A percentile compares a stretch with the other conserved stretches of the same genome.
Evolutionary conservation across 2,888 invertebrate species (phyloP).

Genomic region (Agonopterix arenella): DNA sequence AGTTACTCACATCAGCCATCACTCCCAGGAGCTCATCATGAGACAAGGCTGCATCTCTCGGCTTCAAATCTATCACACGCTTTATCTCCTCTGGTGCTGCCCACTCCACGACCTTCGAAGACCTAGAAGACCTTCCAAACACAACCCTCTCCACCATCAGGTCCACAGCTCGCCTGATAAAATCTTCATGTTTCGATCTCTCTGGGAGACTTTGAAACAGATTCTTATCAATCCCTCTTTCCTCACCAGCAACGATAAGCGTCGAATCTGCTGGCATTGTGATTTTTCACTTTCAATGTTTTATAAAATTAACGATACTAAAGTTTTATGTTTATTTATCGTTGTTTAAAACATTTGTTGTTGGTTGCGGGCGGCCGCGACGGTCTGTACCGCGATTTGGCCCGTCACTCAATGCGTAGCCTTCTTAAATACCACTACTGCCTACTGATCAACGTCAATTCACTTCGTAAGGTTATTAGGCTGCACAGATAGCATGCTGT

Average conservation of each 20-base stretch:
- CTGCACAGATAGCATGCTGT: not conserved
- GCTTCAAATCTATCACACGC: conserved; percentile 80
- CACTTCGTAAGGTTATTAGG: conserved; percentile 59
- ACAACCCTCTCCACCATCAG: conserved; percentile 85
- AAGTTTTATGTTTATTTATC: conserved; percentile 30
- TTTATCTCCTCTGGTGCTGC: conserved; percentile 84
- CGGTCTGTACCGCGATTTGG: conserved; percentile 49
- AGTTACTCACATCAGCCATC: conserved; percentile 80
- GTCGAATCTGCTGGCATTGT: conserved; percentile 69
- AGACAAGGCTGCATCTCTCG: conserved; percentile 75
- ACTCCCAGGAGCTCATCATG: conserved; percentile 82
- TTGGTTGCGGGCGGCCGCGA: conserved; percentile 52
- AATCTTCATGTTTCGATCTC: conserved; percentile 81
- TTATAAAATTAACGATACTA: conserved; percentile 21
- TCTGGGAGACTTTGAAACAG: conserved; percentile 79
- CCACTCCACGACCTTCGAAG: conserved; percentile 88
- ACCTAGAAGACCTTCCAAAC: conserved; percentile 83
- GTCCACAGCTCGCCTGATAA: conserved; percentile 83
- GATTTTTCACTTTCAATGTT: conserved; percentile 15
- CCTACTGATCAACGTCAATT: conserved; percentile 40
- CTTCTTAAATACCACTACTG: conserved; percentile 65
- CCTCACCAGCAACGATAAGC: conserved; percentile 51
- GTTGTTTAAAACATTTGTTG: conserved; percentile 15
- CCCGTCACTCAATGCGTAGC: conserved; percentile 43
- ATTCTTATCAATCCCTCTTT: conserved; percentile 37